A percentile compares a stretch with the other conserved stretches of the same genome.
Conservation (phyloP, 2,113 vertebrate species). For the Grammomys surdaster region DNA sequence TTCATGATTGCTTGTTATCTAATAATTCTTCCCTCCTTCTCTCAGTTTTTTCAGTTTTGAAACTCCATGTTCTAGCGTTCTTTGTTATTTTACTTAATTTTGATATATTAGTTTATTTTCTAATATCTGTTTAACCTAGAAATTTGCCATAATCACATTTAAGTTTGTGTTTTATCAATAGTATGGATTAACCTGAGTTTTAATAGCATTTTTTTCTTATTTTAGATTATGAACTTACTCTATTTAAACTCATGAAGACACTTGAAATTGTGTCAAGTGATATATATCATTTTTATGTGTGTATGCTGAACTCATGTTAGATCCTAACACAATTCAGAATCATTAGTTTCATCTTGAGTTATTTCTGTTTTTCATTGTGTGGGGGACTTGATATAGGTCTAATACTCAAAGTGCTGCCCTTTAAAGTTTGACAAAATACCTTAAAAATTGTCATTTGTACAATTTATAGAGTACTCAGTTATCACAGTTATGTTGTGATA, state of each 20-base stretch:
- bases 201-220: neutral
- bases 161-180: slow-evolving; percentile 19
- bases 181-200: neutral
- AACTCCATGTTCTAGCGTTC: neutral
- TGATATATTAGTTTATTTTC: neutral
- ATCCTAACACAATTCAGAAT: neutral
- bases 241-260: neutral
- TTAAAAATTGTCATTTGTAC: neutral
- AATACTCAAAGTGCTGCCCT: neutral
- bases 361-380: neutral
- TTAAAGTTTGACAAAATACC: neutral
- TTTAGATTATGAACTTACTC: slow-evolving; percentile 31
- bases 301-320: neutral
- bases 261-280: neutral
- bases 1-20: neutral
- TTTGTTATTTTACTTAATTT: neutral
- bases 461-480: neutral
- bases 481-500: neutral
- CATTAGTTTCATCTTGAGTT: neutral
- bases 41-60: slow-evolving; percentile 15
- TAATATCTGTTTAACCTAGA: neutral
- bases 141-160: neutral
- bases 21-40: slow-evolving; percentile 6
- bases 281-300: slow-evolving; percentile 13
- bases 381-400: neutral